A percentile compares a stretch with the other conserved stretches of the same genome.
Evolutionary conservation across 2,888 invertebrate species (phyloP).

Genomic region (Petrophora chlorosata): DNA sequence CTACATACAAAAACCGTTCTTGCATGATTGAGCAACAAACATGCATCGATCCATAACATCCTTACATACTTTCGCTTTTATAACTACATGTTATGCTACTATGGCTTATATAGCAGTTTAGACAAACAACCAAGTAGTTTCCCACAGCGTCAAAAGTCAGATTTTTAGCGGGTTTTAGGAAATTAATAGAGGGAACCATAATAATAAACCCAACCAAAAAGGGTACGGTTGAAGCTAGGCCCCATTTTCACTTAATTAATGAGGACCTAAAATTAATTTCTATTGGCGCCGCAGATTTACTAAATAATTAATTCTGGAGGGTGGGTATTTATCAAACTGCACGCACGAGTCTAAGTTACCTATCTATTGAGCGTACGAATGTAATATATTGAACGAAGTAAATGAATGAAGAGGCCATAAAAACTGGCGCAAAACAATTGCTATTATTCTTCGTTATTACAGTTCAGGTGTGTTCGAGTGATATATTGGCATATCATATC

Average conservation of each 20-base stretch:
- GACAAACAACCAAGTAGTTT: too few species aligned
- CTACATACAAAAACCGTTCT: too few species aligned
- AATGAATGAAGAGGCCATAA: constrained; percentile 75
- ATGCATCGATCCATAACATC: too few species aligned
- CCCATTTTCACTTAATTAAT: constrained; percentile 34
- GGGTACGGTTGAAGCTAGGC: constrained; percentile 29
- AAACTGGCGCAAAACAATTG: constrained; percentile 72
- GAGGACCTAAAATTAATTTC: constrained; percentile 33
- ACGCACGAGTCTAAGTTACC: constrained; percentile 24
- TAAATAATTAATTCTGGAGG: constrained; percentile 28
- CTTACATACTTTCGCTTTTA: too few species aligned
- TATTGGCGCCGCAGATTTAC: constrained; percentile 32
- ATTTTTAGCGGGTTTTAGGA: constrained; percentile 5
- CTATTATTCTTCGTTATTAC: constrained; percentile 78
- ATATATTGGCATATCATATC: constrained; percentile 70
- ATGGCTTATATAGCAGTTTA: too few species aligned
- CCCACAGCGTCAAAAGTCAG: too few species aligned
- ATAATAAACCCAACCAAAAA: constrained; percentile 23
- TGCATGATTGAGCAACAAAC: too few species aligned
- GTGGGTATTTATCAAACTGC: constrained; percentile 26
- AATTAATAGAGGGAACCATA: constrained; percentile 9
- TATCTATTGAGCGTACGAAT: constrained; percentile 33
- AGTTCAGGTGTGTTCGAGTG: constrained; percentile 75
- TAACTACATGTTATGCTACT: too few species aligned
- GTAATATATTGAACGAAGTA: constrained; percentile 41